Base-by-base conservation (phyloP, 2,113 vertebrate species). In the Rhea pennata region DNA sequence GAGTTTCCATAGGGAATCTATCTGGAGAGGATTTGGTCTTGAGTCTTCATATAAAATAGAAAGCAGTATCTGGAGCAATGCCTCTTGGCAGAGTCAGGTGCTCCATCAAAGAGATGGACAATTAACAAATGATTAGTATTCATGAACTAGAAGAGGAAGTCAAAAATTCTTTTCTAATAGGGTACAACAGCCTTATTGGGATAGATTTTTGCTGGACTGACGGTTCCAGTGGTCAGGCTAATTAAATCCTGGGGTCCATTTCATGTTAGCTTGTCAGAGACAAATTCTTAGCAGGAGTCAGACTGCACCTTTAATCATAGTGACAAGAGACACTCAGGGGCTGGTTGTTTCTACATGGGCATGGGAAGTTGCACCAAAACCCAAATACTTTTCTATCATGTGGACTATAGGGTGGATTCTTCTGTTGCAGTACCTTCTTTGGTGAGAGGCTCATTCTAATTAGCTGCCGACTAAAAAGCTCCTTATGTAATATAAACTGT, bases 81-180 rank as follows among this genome's bases (percentile, higher is more conserved):
- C 91, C 95, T 87, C 75, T 93, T 96, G 96, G 94, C 95, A 92
- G 67, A 83, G 70, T 89, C 78, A 46, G 2, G 59, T 59, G 80
- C 69, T 96, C 94, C 71, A 51, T 85, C 71, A 90, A 73, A 87
- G 59, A 91, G 46, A 74, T 26, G 78, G 77, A 89, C 89, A 93
- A 93, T 94, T 91, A 92, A 71, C 64, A 95, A 96, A 95, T 87
- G 6, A 95, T 94, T 93, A 94, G 72, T 89, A 94, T 89, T 94
- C 89, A 92, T 3, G 1, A 93, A 76, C 26, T 24, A 89, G 1
- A 1, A 92, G 50, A 88, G 92, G 53, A 85, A 91, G 89, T 88
- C 84, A 93, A 67, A 93, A 93, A 92, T 80, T 93, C 39, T 93
- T 77, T 74, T 87, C 64, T 92, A 80, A 93, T 75, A 83, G 71